These are phyloP conservation scores for Cinclus cinclus DNA, from an alignment of 2,113 vertebrate species.

Conservation along the genomic window DNA sequence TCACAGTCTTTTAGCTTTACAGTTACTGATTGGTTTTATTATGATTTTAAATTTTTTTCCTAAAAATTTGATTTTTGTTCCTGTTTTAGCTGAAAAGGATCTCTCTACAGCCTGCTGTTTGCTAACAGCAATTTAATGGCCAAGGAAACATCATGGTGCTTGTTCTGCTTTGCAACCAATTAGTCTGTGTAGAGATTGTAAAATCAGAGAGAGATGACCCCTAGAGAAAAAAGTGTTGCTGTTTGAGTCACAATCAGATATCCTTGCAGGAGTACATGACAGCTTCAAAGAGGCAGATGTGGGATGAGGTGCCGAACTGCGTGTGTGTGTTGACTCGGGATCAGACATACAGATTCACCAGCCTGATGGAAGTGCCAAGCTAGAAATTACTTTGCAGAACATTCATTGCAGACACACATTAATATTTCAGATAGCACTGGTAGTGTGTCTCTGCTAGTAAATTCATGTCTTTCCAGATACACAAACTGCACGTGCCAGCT, in stretches of 20 bases:
- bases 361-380: not conserved
- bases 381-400: not conserved
- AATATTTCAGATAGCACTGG: not conserved
- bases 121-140: not conserved
- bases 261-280: conserved; percentile 21
- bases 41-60: not conserved
- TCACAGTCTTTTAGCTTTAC: not conserved
- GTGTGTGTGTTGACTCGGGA: not conserved
- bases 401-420: not conserved
- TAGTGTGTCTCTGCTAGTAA: not conserved
- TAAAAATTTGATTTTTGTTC: not conserved
- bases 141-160: not conserved
- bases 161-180: conserved; percentile 34
- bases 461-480: not conserved
- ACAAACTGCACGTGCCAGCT: not conserved
- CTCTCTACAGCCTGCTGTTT: not conserved
- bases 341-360: not conserved
- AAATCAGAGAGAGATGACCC: conserved; percentile 49
- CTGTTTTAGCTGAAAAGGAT: not conserved
- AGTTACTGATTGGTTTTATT: not conserved
- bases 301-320: conserved; percentile 11
- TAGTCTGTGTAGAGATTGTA: conserved; percentile 26
- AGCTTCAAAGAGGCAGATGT: conserved; percentile 61
- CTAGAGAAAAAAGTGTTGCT: conserved; percentile 43
- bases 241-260: conserved; percentile 68